Percentiles rank a stretch among this genome's conserved stretches.
Conservation (phyloP, 2,797 vertebrate genomes). For the Scolopax bukidnonensis region DNA sequence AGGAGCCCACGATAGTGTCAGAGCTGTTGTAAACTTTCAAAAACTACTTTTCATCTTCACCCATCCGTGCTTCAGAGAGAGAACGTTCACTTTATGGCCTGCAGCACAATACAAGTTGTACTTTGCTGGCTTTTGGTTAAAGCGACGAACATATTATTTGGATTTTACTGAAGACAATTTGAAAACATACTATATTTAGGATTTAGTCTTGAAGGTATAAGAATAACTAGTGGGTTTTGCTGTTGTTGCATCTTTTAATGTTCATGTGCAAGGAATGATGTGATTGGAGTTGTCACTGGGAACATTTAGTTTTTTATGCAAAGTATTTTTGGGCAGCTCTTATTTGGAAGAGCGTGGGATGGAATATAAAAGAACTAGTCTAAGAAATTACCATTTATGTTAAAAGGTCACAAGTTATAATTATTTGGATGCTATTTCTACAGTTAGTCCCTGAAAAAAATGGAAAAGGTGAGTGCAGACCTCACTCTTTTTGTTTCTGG, state of each 20-base stretch:
- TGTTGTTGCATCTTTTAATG: constrained; percentile 31
- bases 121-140: constrained; percentile 22
- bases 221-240: constrained; percentile 16
- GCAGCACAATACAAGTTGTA: constrained; percentile 55
- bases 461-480: background rate
- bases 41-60: constrained; percentile 45
- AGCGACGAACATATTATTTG: constrained; percentile 22
- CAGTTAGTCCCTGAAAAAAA: background rate
- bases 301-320: constrained; percentile 39
- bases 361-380: background rate
- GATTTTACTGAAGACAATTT: constrained; percentile 4
- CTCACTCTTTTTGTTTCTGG: too few species aligned
- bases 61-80: constrained; percentile 30
- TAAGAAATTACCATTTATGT: background rate
- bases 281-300: constrained; percentile 53
- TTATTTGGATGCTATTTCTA: background rate
- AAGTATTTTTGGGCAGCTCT: constrained; percentile 30
- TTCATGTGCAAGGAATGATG: background rate
- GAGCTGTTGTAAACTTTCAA: constrained; percentile 12
- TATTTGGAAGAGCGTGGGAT: background rate
- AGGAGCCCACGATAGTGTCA: constrained; percentile 8
- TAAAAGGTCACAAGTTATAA: background rate
- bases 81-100: constrained; percentile 22
- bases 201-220: constrained; percentile 8
- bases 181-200: constrained; percentile 3